Evolutionary conservation across 2,797 vertebrate species (phyloP), one percentile per base, ranked within the genome.

Genomic region (Ispidina lecontei): DNA sequence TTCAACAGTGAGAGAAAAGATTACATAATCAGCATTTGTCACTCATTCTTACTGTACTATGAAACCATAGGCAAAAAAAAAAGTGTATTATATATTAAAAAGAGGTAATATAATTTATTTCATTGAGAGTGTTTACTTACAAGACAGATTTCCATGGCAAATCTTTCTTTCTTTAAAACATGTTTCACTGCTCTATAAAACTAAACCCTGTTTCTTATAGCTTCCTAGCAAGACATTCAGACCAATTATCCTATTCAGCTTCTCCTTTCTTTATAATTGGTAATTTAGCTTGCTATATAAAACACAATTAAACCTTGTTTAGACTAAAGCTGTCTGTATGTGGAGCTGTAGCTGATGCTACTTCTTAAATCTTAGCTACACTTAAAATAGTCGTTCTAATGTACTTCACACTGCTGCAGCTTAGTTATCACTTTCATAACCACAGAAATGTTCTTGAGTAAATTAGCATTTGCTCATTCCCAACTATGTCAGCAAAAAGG

Each of bases 381-480:
- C 68, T 76, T 87, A 84, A 93, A 91, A 93, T 74, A 70, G 25
- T n/a, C 85, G 71, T 96, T 93, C 87, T 80, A 74, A 92, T 37
- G 23, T 77, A 95, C 78, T 91, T 88, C 64, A 85, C 44, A 85
- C 20, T 64, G 58, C 41, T 85, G 52, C 35, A 94, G 87, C 37
- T 90, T 90, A 74, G 51, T 90, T 95, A 81, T 86, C 90, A 92
- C 33, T 86, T 97, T 81, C 54, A 59, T 81, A 91, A 67, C 29
- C 86, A 94, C 26, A 55, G 22, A 87, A 81, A 65, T 56, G 51
- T 92, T 81, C 81, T 64, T 84, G 22, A 78, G 72, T 77, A 94
- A 90, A 94, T 68, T 78, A 65, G 46, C 90, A 70, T 81, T 94
- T 92, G 33, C 19, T 90, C 55, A 75, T 88, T 95, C 71, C 67